Evolutionary conservation across 2,797 vertebrate genomes (phyloP).

Genomic region (Hoplostethus mediterraneus): DNA sequence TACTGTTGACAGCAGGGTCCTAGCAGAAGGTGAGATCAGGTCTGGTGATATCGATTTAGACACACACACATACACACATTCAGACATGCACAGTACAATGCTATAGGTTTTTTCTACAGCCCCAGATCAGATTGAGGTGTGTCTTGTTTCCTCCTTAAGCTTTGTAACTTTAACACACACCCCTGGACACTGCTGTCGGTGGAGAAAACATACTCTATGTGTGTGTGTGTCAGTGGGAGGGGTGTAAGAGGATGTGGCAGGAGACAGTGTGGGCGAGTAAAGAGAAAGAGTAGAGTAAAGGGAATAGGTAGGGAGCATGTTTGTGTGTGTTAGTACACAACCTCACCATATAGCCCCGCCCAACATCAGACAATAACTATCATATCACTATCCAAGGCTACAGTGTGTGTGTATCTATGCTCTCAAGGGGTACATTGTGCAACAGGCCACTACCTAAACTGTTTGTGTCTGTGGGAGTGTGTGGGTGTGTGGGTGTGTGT

Average conservation of each 20-base stretch:
- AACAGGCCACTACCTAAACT: slow-evolving; percentile 12
- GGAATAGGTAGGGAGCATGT: background rate
- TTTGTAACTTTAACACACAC: no score
- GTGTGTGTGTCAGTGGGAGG: no score
- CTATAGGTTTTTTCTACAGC: slow-evolving; percentile 4
- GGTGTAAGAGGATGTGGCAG: no score
- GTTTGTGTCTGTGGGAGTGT: slow-evolving; percentile 2
- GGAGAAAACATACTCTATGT: no score
- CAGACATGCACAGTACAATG: no score
- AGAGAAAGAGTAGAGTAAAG: no score
- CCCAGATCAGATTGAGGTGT: slow-evolving; percentile 9
- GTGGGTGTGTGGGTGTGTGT: slow-evolving; percentile 2
- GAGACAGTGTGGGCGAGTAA: no score
- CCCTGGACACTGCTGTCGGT: background rate
- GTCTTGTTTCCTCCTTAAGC: slow-evolving; percentile 30
- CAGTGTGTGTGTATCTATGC: slow-evolving; percentile 17
- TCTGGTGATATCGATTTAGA: background rate
- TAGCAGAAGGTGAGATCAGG: slow-evolving; percentile 19
- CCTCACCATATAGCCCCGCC: background rate
- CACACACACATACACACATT: background rate
- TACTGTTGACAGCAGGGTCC: slow-evolving; percentile 30
- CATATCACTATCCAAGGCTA: background rate
- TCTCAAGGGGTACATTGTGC: slow-evolving; percentile 14
- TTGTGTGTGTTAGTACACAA: background rate
- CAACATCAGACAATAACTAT: no score